Evolutionary conservation across 2,113 vertebrate species (phyloP).

Genomic region (Crotalus tigris): DNA sequence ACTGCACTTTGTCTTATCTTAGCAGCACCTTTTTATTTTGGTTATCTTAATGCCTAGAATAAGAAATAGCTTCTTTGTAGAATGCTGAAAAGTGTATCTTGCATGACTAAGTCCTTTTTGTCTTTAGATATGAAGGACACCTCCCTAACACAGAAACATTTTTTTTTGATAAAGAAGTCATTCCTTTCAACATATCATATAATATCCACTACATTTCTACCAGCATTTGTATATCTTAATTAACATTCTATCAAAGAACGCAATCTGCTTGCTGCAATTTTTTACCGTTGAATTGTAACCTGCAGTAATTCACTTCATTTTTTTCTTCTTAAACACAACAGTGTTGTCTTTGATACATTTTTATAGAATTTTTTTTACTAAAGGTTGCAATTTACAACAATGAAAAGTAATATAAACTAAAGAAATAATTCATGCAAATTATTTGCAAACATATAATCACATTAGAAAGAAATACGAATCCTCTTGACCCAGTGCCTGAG

Average conservation of each 20-base stretch:
- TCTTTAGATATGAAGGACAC: not conserved
- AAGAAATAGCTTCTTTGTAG: not conserved
- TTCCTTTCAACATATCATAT: not conserved
- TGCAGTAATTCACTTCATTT: not conserved
- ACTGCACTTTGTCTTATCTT: not conserved
- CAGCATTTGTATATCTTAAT: not conserved
- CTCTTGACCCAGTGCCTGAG: not conserved
- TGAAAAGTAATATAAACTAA: not conserved
- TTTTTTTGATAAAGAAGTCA: not conserved
- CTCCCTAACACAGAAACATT: not conserved
- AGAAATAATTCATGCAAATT: not conserved
- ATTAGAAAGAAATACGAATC: not conserved
- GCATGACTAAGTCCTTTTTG: not conserved
- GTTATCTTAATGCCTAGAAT: not conserved
- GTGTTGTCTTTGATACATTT: not conserved
- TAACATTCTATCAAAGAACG: not conserved
- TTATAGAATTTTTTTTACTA: not conserved
- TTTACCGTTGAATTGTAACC: not conserved
- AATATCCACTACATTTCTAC: not conserved
- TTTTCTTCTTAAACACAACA: not conserved
- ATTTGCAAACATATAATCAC: not conserved
- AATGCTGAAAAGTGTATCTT: not conserved
- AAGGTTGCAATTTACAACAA: not conserved
- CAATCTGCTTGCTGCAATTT: not conserved
- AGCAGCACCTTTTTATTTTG: not conserved